These are phyloP conservation scores for Cristatella mucedo DNA, from an alignment of 2,888 invertebrate genomes.

Conservation along the genomic window DNA sequence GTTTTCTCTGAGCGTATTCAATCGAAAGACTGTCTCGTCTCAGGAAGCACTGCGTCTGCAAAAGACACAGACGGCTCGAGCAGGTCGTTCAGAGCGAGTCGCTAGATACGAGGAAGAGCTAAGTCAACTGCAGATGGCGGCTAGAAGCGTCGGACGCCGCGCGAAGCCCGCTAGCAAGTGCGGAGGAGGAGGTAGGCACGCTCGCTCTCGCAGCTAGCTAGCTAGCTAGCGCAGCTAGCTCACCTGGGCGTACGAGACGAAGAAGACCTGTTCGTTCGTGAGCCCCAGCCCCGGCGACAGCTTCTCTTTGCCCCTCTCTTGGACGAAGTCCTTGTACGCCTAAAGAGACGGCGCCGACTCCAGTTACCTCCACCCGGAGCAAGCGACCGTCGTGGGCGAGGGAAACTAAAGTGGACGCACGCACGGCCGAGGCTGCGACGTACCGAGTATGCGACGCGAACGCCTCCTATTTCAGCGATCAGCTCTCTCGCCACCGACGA, in stretches of 20 bases:
- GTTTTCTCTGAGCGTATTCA: constrained; percentile 14
- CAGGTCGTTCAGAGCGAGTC: no score
- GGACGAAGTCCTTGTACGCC: constrained; percentile 22
- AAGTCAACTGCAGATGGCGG: no score
- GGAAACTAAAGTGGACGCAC: neutral
- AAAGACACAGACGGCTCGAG: no score
- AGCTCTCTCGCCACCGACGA: constrained; percentile 17
- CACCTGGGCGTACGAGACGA: constrained; percentile 44
- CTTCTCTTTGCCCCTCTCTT: constrained; percentile 17
- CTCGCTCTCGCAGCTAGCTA: no score
- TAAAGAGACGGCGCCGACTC: no score
- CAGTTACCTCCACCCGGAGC: no score
- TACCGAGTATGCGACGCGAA: constrained; percentile 21
- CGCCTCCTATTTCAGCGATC: constrained; percentile 20
- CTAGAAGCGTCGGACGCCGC: no score
- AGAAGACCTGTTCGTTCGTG: constrained; percentile 42
- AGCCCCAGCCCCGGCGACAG: constrained; percentile 16
- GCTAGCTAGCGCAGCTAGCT: no score
- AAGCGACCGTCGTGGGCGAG: neutral
- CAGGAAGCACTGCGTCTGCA: constrained; percentile 17
- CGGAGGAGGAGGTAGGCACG: no score
- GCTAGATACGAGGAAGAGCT: no score
- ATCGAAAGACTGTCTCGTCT: constrained; percentile 15
- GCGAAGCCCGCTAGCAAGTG: no score
- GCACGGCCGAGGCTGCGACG: constrained; percentile 8